Base-by-base conservation (phyloP, 2,888 invertebrate species). In the Gastracanthus pulcherrimus region DNA sequence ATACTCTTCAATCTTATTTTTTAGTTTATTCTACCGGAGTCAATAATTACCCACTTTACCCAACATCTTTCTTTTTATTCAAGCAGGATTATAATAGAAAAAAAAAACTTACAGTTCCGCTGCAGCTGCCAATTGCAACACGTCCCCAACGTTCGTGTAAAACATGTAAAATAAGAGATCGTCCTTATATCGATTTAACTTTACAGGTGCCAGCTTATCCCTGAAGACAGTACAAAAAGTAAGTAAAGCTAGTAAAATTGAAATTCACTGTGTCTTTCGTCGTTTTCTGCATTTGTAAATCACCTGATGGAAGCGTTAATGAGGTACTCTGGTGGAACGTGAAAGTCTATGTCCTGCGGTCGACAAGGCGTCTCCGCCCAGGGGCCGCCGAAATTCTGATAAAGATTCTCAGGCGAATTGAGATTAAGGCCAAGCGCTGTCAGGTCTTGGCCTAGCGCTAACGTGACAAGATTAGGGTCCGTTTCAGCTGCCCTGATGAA, bases 161-260 rank as follows among this genome's bases (percentile, higher is more conserved):
- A 99, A 99, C 93, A 99, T 95, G 94, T 98, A 99, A 94, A 99
- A 99, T 89, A 99, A 94, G 91, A 99, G 95, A 93, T 99, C 99
- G 93, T 99, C 99, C 93, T 98, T 98, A 94, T 98, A 98, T 93
- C 98, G 96, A 93, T 96, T 97, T 92, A 99, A 94, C 93, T 98
- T 97, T 92, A 99, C 95, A 88, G 98, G 96, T 88, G 99, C 98
- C 92, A 98, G 93, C 93, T 98, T 98, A 93, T 98, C 97, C 94
- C 97, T 96, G 88, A 67, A 93, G 93, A 83, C 19, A 36, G 26
- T 75, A 55, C 11, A 36, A 66, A 23, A 31, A 48, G 19, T 6
- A 6, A 4, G 3, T 19, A 19, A 1, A n/a, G 13, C 5, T 4
- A 45, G n/a, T 7, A 5, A 13, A 2, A 45, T 13, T 45, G n/a